Evolutionary conservation across 1,140 invertebrate genomes (phyloP).

Genomic region (Drosophila littoralis): DNA sequence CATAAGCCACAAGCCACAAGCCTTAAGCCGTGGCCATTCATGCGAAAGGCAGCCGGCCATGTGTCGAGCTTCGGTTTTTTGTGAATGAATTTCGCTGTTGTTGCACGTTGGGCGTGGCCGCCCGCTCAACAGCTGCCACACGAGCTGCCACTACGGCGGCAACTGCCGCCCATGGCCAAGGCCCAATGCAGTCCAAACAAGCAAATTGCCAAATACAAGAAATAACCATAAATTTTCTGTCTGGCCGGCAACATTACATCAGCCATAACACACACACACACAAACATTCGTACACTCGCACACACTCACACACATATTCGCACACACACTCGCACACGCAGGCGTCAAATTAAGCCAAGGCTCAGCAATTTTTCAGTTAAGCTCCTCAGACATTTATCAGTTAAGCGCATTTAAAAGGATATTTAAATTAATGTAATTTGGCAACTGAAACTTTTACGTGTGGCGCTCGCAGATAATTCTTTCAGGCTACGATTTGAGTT

Average conservation of each 20-base stretch:
- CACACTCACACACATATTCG: not conserved
- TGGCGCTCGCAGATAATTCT: not conserved
- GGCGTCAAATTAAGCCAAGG: not conserved
- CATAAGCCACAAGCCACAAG: constrained; percentile 48
- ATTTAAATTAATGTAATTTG: not conserved
- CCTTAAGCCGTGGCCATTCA: constrained; percentile 67
- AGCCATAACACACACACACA: constrained; percentile 39
- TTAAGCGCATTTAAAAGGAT: not conserved
- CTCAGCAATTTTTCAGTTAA: not conserved
- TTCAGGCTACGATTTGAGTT: not conserved
- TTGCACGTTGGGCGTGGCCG: constrained; percentile 42
- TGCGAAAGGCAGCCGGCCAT: constrained; percentile 69
- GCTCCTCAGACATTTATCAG: not conserved
- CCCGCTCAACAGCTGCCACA: constrained; percentile 30
- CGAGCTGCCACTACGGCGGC: constrained; percentile 11
- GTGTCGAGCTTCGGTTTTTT: constrained; percentile 56
- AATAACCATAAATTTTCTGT: constrained; percentile 59
- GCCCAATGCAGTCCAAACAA: constrained; percentile 57
- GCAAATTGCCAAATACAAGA: constrained; percentile 67
- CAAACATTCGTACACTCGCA: not conserved
- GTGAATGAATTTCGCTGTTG: constrained; percentile 76
- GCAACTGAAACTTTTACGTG: not conserved
- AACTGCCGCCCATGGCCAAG: constrained; percentile 5
- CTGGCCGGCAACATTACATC: constrained; percentile 60
- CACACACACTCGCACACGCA: not conserved